Evolutionary conservation across 1,140 invertebrate species (phyloP).

Genomic region (Ganaspis sp.): DNA sequence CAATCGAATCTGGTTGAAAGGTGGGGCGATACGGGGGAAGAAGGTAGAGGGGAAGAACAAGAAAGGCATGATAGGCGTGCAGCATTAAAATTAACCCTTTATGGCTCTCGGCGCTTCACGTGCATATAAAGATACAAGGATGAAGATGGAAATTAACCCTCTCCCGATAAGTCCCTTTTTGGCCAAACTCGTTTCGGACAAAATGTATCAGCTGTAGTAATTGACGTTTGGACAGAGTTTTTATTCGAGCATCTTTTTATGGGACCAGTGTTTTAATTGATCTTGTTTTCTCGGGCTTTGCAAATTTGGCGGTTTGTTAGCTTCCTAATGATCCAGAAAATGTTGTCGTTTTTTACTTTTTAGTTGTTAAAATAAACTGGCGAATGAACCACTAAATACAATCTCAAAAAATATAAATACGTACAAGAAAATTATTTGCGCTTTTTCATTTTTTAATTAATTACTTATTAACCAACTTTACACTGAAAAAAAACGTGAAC

Average conservation of each 20-base stretch:
- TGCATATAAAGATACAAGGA: slow-evolving; percentile 12
- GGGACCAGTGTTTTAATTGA: slow-evolving; percentile 19
- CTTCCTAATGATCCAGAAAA: neutral
- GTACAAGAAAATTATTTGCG: too few species aligned
- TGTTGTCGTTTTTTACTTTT: too few species aligned
- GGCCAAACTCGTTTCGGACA: slow-evolving; percentile 14
- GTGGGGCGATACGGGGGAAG: neutral
- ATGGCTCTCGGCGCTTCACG: slow-evolving; percentile 31
- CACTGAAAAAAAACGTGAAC: too few species aligned
- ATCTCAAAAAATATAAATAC: too few species aligned
- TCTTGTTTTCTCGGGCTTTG: slow-evolving; percentile 8
- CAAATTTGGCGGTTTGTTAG: neutral
- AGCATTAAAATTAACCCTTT: slow-evolving; percentile 27
- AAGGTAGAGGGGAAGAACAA: neutral
- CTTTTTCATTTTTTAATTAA: too few species aligned
- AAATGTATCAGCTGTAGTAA: slow-evolving; percentile 30
- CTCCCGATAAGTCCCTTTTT: slow-evolving; percentile 7
- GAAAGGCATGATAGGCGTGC: neutral
- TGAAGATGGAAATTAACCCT: slow-evolving; percentile 27
- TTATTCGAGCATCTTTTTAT: slow-evolving; percentile 18
- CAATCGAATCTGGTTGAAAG: neutral
- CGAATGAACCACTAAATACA: too few species aligned
- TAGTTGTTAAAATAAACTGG: too few species aligned
- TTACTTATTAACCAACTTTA: too few species aligned
- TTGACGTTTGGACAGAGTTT: slow-evolving; percentile 21